Base-by-base conservation (phyloP, 2,113 vertebrate species). In the Lophotis ruficrista region DNA sequence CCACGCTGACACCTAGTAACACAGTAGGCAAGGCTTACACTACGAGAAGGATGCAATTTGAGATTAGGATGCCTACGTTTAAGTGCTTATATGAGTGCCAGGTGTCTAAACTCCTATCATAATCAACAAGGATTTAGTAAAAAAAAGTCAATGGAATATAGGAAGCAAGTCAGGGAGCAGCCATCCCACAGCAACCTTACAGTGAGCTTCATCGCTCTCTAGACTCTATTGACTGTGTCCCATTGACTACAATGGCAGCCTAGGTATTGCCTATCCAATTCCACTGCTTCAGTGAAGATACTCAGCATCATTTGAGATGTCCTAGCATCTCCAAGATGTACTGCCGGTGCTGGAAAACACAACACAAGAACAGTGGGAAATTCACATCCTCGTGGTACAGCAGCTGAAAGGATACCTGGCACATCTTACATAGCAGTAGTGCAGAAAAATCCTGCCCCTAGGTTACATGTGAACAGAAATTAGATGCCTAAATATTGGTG, bases 331-430 rank as follows among this genome's bases (percentile, higher is more conserved):
- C 35, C 64, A 70, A 62, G 47, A 54, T 7, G 5, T 5, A 9
- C 14, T 50, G 17, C 2, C 48, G 64, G 25, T 71, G 31, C 69
- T 62, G 45, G 22, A 38, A 91, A 53, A 54, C 37, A 62, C 17
- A 69, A 35, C 10, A 12, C 24, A 33, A 22, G 43, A 38, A 10
- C 56, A 43, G 27, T 6, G 7, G n/a, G 14, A 43, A 13, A 8
- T 30, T n/a, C 35, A 10, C 30, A 57, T 19, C 33, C 43, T 38
- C 0, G 0, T 24, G 66, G 16, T 14, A 31, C 7, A 30, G 53
- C 17, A 80, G 35, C 23, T 65, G 66, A 38, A 56, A 43, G 15
- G 31, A 14, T 7, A 51, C 1, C 0, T 51, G 35, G 61, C 37
- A 45, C 1, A 0, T 35, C 47, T 60, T 28, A 38, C 7, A 16